Conservation (phyloP, 2,113 vertebrate species). For the Puma concolor region DNA sequence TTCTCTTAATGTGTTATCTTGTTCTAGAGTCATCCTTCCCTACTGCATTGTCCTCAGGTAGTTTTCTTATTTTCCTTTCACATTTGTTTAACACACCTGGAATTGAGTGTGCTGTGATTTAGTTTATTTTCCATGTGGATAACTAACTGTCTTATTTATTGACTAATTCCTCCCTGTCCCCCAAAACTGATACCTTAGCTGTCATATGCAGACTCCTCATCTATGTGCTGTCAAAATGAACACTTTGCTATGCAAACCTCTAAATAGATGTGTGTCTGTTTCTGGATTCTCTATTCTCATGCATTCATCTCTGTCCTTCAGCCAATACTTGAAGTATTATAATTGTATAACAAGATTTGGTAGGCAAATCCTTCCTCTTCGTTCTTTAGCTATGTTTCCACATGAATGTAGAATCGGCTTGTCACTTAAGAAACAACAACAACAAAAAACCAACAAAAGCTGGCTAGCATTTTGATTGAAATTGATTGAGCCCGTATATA, state of each 20-base stretch:
- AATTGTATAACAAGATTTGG: neutral
- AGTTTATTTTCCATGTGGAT: neutral
- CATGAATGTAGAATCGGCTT: neutral
- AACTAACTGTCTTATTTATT: neutral
- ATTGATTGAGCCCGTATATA: neutral
- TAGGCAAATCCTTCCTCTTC: neutral
- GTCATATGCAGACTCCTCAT: neutral
- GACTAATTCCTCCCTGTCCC: neutral
- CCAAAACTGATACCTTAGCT: neutral
- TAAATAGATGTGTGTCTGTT: neutral
- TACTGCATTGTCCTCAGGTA: neutral
- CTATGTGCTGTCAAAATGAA: too few species aligned
- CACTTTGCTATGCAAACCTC: neutral
- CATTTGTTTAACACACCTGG: neutral
- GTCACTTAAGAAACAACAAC: neutral
- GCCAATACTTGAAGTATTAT: neutral
- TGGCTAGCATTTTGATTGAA: neutral
- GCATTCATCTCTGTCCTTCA: neutral
- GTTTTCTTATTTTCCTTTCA: constrained; percentile 26
- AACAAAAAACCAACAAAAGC: neutral
- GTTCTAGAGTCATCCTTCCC: neutral
- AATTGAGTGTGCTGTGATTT: constrained; percentile 7
- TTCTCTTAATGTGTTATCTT: neutral
- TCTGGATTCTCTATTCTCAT: neutral
- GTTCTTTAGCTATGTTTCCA: neutral